Conservation (phyloP, 2,888 invertebrate genomes). For the Mimas tiliae region DNA sequence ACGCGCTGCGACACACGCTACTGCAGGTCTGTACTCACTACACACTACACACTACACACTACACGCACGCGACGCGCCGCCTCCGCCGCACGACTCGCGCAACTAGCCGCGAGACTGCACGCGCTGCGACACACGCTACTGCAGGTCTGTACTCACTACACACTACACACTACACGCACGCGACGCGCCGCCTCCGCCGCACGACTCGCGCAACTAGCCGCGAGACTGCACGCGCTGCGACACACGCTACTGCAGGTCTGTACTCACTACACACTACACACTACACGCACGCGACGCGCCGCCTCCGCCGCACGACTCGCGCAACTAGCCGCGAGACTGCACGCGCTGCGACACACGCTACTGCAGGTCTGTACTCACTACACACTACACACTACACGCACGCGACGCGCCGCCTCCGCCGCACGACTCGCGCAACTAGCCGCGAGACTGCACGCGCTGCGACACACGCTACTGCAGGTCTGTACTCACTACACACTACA, state of each 20-base stretch:
- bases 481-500: too few species aligned
- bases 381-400: constrained; percentile 78
- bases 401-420: constrained; percentile 91
- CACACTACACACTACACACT: too few species aligned
- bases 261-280: too few species aligned
- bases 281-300: constrained; percentile 92
- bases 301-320: constrained; percentile 91
- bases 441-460: constrained; percentile 90
- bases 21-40: constrained; percentile 85
- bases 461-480: constrained; percentile 93
- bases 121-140: constrained; percentile 93
- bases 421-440: constrained; percentile 93
- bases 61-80: constrained; percentile 92
- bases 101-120: constrained; percentile 91
- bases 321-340: constrained; percentile 91
- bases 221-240: constrained; percentile 91
- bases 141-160: constrained; percentile 79
- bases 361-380: constrained; percentile 85
- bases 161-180: constrained; percentile 84
- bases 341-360: constrained; percentile 93
- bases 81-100: constrained; percentile 91
- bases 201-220: constrained; percentile 91
- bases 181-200: constrained; percentile 92
- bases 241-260: constrained; percentile 92
- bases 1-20: constrained; percentile 93